Evolutionary conservation across 64 coral and sea anemone genomes (phyloP).

Genomic region (Montipora sp.): DNA sequence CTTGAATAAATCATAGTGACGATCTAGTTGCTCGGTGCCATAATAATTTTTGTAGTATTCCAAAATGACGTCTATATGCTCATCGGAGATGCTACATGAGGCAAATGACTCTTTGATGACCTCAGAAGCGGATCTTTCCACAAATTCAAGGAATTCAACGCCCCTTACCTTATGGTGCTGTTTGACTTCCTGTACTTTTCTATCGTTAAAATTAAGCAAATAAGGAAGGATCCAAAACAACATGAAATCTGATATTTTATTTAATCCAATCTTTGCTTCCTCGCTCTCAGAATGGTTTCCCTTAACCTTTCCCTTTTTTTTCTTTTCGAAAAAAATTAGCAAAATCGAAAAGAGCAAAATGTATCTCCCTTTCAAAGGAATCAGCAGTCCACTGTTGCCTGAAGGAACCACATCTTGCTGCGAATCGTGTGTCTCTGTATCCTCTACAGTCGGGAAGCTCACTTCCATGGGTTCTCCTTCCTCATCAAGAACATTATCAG

Average conservation of each 20-base stretch:
- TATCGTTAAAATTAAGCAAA: neutral
- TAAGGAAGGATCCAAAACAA: slow-evolving; percentile 31
- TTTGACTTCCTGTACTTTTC: neutral
- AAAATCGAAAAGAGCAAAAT: slow-evolving; percentile 41
- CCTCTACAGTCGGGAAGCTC: neutral
- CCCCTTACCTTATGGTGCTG: neutral
- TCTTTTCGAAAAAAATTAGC: slow-evolving; percentile 28
- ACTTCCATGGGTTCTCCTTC: neutral
- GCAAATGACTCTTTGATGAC: neutral
- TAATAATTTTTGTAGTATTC: slow-evolving; percentile 5
- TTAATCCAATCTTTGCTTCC: slow-evolving; percentile 3
- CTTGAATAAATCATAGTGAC: neutral
- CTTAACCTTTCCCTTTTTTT: neutral
- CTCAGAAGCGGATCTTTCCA: neutral
- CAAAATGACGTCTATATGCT: neutral
- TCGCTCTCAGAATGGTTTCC: neutral
- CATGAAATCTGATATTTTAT: slow-evolving; percentile 42
- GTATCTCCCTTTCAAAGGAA: slow-evolving; percentile 25
- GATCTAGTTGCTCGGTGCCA: slow-evolving; percentile 1
- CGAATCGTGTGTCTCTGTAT: neutral
- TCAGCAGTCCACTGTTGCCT: neutral
- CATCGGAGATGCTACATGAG: neutral
- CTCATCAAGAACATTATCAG: neutral
- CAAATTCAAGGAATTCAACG: neutral
- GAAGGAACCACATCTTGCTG: neutral